A percentile compares a stretch with the other conserved stretches of the same genome.
Evolutionary conservation across 2,888 invertebrate genomes (phyloP).

Genomic region (Brachylomia viminalis): DNA sequence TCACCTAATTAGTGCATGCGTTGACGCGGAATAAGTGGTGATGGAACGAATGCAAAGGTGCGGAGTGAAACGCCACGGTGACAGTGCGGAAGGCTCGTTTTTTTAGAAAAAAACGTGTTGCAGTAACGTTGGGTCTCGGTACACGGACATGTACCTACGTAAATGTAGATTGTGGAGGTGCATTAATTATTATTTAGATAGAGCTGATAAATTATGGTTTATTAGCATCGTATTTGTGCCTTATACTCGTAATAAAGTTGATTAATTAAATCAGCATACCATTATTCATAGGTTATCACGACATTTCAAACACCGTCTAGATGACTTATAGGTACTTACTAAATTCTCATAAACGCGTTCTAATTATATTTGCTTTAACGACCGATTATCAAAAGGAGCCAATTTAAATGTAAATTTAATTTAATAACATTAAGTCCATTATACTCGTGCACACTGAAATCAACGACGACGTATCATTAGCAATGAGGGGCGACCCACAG

Average conservation of each 20-base stretch:
- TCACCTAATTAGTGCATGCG: conserved; percentile 88
- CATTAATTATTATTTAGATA: conserved; percentile 17
- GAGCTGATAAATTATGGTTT: not conserved
- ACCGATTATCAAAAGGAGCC: conserved; percentile 45
- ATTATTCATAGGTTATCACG: too few species aligned
- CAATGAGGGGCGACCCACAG: conserved; percentile 75
- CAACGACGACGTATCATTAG: conserved; percentile 81
- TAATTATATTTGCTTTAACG: conserved; percentile 30
- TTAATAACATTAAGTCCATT: conserved; percentile 70
- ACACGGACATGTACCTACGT: conserved; percentile 5
- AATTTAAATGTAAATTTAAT: conserved; percentile 65
- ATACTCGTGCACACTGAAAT: conserved; percentile 82
- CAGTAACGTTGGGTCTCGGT: conserved; percentile 29
- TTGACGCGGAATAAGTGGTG: conserved; percentile 85
- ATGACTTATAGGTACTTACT: not conserved
- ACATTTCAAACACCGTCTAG: not conserved
- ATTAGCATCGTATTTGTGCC: not conserved
- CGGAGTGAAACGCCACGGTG: conserved; percentile 75
- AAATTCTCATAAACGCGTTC: not conserved
- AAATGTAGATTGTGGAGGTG: not conserved
- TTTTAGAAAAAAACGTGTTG: conserved; percentile 39
- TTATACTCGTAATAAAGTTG: conserved; percentile 7
- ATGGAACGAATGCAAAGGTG: conserved; percentile 80
- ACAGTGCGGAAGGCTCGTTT: conserved; percentile 42
- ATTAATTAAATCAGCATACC: not conserved